Evolutionary conservation across 2,113 vertebrate species (phyloP).

Genomic region (Dinomys branickii): DNA sequence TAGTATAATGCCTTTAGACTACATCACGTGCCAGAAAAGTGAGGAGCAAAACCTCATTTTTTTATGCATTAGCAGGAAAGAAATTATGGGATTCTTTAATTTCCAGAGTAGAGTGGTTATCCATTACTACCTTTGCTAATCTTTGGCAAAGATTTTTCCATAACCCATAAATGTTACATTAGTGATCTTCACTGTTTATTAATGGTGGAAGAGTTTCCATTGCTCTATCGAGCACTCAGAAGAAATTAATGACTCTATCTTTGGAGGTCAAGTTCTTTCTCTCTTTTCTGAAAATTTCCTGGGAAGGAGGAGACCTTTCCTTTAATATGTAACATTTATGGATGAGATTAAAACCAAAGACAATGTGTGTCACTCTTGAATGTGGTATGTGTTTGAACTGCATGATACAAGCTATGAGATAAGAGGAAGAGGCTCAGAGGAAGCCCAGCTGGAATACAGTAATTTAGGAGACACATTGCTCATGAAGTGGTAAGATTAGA

Average conservation of each 20-base stretch:
- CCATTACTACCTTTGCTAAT: neutral
- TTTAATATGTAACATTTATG: neutral
- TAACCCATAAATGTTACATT: neutral
- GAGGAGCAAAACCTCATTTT: neutral
- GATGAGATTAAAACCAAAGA: neutral
- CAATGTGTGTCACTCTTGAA: neutral
- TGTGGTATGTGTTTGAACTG: neutral
- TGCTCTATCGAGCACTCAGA: neutral
- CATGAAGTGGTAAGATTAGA: neutral
- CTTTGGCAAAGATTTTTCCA: neutral
- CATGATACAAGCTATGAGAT: neutral
- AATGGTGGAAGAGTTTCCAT: neutral
- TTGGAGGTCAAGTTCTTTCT: conserved; percentile 9
- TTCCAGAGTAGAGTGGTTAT: neutral
- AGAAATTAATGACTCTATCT: neutral
- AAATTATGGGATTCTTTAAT: neutral
- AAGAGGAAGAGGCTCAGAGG: neutral
- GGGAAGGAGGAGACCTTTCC: neutral
- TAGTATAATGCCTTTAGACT: neutral
- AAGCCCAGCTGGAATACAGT: neutral
- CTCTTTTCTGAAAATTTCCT: neutral
- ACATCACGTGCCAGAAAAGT: neutral
- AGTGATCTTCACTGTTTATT: neutral
- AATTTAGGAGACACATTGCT: neutral
- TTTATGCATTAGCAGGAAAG: neutral